Evolutionary conservation across 2,888 invertebrate species (phyloP).

Genomic region (Polydrusus cervinus): DNA sequence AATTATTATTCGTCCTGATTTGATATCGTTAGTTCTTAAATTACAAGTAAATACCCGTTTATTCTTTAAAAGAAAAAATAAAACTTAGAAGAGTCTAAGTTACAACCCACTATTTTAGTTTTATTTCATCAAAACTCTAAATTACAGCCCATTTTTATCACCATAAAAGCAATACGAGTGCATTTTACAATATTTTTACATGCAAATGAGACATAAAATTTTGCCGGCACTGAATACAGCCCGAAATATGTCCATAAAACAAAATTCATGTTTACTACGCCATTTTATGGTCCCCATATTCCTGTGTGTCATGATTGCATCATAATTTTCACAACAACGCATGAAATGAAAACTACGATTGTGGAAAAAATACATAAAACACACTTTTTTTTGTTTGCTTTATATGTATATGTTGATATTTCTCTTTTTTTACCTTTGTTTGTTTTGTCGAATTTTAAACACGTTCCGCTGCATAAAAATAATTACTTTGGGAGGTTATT

Average conservation of each 20-base stretch:
- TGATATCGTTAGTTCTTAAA: no score
- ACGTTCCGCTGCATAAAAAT: constrained; percentile 48
- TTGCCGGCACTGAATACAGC: constrained; percentile 28
- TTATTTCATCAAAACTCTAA: constrained; percentile 7
- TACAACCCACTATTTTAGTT: constrained; percentile 9
- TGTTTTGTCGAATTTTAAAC: constrained; percentile 45
- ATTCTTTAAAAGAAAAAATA: no score
- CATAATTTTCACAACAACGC: constrained; percentile 46
- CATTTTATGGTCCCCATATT: constrained; percentile 63
- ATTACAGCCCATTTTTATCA: constrained; percentile 32
- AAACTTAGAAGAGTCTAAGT: background rate
- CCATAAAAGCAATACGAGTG: constrained; percentile 45
- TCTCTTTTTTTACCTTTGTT: constrained; percentile 35
- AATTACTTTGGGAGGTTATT: constrained; percentile 39
- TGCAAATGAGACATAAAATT: constrained; percentile 50
- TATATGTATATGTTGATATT: constrained; percentile 45
- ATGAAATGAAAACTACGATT: constrained; percentile 49
- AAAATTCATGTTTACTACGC: constrained; percentile 61
- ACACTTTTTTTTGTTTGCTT: constrained; percentile 41
- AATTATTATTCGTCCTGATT: no score
- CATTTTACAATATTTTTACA: constrained; percentile 48
- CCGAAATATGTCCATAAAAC: constrained; percentile 55
- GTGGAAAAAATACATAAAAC: constrained; percentile 50
- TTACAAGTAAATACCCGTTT: no score
- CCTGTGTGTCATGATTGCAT: constrained; percentile 63